A percentile compares a stretch with the other conserved stretches of the same genome.
Evolutionary conservation across 2,888 invertebrate genomes (phyloP).

Genomic region (Orchesella flavescens): DNA sequence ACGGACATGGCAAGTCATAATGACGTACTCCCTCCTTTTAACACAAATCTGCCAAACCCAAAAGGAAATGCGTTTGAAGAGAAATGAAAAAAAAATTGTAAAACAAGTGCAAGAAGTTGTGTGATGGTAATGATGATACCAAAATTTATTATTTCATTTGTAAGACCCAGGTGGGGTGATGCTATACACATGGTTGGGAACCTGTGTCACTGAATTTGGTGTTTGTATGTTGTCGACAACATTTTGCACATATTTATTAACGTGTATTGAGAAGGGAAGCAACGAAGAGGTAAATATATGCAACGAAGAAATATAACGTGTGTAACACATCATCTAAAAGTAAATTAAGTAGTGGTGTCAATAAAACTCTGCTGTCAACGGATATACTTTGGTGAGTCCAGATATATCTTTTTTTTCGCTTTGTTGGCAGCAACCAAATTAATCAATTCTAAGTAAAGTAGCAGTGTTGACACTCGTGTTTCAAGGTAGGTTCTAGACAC

Average conservation of each 20-base stretch:
- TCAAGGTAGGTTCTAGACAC: neutral
- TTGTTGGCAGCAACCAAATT: too few relatives aligned
- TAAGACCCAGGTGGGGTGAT: neutral
- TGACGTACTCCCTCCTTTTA: constrained; percentile 36
- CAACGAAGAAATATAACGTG: neutral
- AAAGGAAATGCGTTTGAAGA: constrained; percentile 32
- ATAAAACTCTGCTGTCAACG: neutral
- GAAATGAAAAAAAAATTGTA: neutral
- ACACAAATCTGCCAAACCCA: constrained; percentile 41
- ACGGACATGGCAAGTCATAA: constrained; percentile 27
- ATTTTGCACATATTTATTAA: neutral
- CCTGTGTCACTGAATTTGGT: too few relatives aligned
- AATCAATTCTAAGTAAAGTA: neutral
- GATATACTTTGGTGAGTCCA: neutral
- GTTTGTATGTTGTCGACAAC: neutral
- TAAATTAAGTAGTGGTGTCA: too few relatives aligned
- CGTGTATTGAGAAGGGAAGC: neutral
- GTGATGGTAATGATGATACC: neutral
- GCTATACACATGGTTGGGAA: neutral
- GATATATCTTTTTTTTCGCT: too few relatives aligned
- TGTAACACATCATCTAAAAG: too few relatives aligned
- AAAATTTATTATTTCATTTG: neutral
- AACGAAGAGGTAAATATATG: neutral
- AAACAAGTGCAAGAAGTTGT: neutral
- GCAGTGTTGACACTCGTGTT: neutral